Base-by-base conservation (phyloP, 2,797 vertebrate species). In the Discoglossus pictus region DNA sequence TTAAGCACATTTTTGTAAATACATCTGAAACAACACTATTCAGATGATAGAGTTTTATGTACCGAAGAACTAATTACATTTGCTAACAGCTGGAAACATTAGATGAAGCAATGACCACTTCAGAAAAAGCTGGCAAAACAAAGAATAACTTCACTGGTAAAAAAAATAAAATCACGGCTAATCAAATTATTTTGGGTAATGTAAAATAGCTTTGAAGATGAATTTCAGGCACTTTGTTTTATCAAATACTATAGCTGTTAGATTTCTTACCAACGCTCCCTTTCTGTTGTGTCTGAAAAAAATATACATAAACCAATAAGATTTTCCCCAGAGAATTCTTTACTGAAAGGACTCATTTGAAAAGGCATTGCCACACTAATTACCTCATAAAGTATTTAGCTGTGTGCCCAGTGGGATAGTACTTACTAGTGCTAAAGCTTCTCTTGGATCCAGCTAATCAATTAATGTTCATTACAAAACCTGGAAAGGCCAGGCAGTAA, bases 351-450 rank as follows among this genome's bases (percentile, higher is more conserved):
- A 79, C 83, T 90, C 87, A 90, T 91, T 90, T 90, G 83, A 88
- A 88, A 93, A 93, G 90, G 89, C 90, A 91, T 92, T 94, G 92
- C 92, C 92, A 92, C 92, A 91, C 89, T 89, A 89, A 90, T 90
- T 86, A 91, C 89, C 92, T 98, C 94, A 98, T 98, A 94, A 97
- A 98, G 89, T 96, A 97, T 98, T 97, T 95, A 95, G 91, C 74
- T 86, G 84, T 80, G 80, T 80, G 81, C 86, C 87, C 93, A 85
- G 85, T 89, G 91, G 94, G 91, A 95, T 85, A 88, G 87, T 90
- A 90, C 90, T 93, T 91, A 86, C 13, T 86, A 83, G 80, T 78
- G 90, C 88, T 91, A 83, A 85, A 91, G 91, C 88, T 89, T 90
- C 92, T 87, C 80, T 82, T 79, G 84, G 86, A 89, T 86, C 92